phyloP scores from a whole-genome alignment of 1,140 invertebrate genomes.

The Phortica variegata region DNA sequence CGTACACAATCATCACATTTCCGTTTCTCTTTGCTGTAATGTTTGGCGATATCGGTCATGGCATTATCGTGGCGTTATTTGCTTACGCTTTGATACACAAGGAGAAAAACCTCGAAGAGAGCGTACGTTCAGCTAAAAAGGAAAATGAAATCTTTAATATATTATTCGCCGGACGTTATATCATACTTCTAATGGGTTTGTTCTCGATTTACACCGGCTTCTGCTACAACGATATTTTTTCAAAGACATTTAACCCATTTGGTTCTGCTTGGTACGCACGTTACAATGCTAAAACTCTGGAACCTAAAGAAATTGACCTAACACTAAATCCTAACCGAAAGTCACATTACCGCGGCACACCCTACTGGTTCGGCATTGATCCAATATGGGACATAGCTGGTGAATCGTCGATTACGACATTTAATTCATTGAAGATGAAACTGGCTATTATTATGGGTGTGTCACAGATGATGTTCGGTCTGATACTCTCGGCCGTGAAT shows the following conservation, averaged over 20 bases:
- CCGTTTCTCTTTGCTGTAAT: constrained; percentile 76
- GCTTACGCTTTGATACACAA: constrained; percentile 65
- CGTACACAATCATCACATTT: constrained; percentile 74
- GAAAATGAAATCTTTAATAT: constrained; percentile 93
- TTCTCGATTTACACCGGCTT: constrained; percentile 97
- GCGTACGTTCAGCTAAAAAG: constrained; percentile 70
- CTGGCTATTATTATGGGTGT: constrained; percentile 95
- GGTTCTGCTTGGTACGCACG: constrained; percentile 83
- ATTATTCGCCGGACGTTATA: constrained; percentile 95
- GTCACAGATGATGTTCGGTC: constrained; percentile 94
- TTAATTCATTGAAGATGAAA: constrained; percentile 99
- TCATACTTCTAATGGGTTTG: constrained; percentile 93
- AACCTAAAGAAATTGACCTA: constrained; percentile 55
- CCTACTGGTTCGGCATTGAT: constrained; percentile 63
- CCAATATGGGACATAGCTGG: constrained; percentile 84
- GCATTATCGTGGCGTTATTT: constrained; percentile 66
- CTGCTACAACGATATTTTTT: constrained; percentile 96
- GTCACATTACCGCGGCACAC: constrained; percentile 49
- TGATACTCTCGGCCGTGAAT: constrained; percentile 85
- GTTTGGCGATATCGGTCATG: constrained; percentile 76
- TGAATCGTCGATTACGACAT: constrained; percentile 93
- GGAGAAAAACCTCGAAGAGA: constrained; percentile 69
- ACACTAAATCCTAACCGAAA: constrained; percentile 79
- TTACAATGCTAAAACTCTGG: constrained; percentile 60
- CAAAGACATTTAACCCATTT: constrained; percentile 92